These are phyloP conservation scores for Folsomia candida DNA, from an alignment of 2,888 invertebrate genomes.

Conservation along the genomic window DNA sequence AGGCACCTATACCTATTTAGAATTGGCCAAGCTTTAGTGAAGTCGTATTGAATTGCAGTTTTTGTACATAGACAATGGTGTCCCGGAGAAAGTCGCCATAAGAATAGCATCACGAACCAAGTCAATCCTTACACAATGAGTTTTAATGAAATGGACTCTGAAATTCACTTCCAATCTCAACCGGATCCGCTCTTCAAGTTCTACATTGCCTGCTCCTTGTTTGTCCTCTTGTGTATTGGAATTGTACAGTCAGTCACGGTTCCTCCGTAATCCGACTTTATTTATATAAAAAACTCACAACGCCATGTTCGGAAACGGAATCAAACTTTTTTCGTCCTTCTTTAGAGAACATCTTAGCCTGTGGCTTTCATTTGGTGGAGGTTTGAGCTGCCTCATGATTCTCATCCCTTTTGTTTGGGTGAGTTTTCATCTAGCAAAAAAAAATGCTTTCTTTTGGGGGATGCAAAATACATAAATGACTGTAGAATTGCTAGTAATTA, in stretches of 20 bases:
- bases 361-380: conserved; percentile 47
- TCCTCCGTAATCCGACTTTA: conserved; percentile 52
- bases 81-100: conserved; percentile 55
- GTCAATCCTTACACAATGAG: conserved; percentile 64
- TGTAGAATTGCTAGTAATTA: too few species aligned
- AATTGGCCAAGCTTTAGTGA: too few species aligned
- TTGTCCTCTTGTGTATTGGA: conserved; percentile 62
- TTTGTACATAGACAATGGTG: conserved; percentile 64
- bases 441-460: too few species aligned
- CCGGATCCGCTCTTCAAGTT: conserved; percentile 84
- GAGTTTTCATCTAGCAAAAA: too few species aligned
- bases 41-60: conserved; percentile 5
- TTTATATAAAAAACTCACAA: background rate
- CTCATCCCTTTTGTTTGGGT: conserved; percentile 73
- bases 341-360: conserved; percentile 42
- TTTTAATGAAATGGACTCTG: conserved; percentile 65
- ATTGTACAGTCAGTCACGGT: conserved; percentile 64
- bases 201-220: conserved; percentile 65
- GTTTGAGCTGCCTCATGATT: conserved; percentile 57
- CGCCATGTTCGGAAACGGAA: background rate
- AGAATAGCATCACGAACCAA: conserved; percentile 42
- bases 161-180: conserved; percentile 69
- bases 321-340: background rate
- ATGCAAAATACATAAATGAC: too few species aligned
- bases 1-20: conserved; percentile 3